Percentiles rank a stretch among this genome's conserved stretches.
Evolutionary conservation across 2,797 vertebrate species (phyloP).

Genomic region (Clarias pachynema): DNA sequence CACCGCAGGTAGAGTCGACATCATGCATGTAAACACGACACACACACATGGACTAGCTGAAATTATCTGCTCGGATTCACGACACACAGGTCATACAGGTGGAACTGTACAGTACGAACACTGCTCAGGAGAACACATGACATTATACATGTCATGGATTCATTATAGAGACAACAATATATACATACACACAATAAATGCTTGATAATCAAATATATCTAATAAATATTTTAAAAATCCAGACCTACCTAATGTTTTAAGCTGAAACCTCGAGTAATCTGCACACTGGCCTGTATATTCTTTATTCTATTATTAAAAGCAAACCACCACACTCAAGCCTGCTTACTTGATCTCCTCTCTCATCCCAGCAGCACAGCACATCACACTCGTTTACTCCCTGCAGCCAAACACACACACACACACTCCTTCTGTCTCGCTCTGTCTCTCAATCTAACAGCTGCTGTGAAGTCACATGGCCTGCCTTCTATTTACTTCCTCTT

Average conservation of each 20-base stretch:
- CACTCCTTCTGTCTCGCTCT: constrained; percentile 38
- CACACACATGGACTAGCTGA: not conserved
- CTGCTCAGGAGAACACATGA: not conserved
- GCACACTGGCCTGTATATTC: not conserved
- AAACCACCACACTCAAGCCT: constrained; percentile 16
- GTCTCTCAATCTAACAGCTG: constrained; percentile 63
- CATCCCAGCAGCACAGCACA: constrained; percentile 35
- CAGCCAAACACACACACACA: constrained; percentile 31
- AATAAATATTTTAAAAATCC: constrained; percentile 19
- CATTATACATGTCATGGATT: too few species aligned
- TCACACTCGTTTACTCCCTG: constrained; percentile 36
- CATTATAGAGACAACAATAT: not conserved
- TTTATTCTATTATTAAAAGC: constrained; percentile 25
- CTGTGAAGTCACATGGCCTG: constrained; percentile 37
- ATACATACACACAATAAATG: not conserved
- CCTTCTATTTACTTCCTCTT: constrained; percentile 57
- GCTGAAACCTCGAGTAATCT: not conserved
- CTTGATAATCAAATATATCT: not conserved
- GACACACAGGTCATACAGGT: not conserved
- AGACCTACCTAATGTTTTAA: constrained; percentile 11
- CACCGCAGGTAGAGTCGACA: constrained; percentile 36
- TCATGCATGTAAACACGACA: constrained; percentile 28
- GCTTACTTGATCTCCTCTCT: constrained; percentile 15
- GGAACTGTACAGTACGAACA: not conserved
- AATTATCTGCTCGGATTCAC: not conserved